phyloP scores from a whole-genome alignment of 2,888 invertebrate species.

The Tetragonisca angustula region DNA sequence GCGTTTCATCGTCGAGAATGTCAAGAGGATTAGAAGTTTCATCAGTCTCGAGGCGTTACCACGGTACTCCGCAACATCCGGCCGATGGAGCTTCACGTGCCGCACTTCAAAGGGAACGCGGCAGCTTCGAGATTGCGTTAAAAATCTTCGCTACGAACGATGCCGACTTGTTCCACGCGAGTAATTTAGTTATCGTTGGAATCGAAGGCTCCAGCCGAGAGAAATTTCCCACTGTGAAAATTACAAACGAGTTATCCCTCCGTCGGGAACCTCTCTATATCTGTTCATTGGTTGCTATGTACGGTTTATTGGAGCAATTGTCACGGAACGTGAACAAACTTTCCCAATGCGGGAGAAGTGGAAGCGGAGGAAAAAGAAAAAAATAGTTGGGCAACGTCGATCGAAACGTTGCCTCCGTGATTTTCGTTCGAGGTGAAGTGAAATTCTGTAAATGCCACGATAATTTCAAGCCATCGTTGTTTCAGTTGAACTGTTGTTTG shows the following conservation, averaged over 20 bases:
- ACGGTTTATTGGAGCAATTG: background rate
- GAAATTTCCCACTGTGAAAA: background rate
- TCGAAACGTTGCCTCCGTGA: background rate
- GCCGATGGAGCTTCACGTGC: slow-evolving; percentile 3
- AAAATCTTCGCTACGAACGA: slow-evolving; percentile 30
- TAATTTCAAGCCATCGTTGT: no score
- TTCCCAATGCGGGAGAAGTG: background rate
- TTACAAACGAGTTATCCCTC: background rate
- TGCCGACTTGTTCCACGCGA: slow-evolving; percentile 15
- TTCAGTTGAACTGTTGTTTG: no score
- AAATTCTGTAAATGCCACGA: no score
- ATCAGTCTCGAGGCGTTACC: slow-evolving; percentile 61
- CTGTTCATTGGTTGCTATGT: background rate
- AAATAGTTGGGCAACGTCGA: no score
- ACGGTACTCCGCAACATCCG: background rate
- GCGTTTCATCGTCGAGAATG: slow-evolving; percentile 57
- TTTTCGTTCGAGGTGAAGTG: background rate
- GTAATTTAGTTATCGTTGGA: slow-evolving; percentile 47
- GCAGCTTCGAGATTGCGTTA: slow-evolving; percentile 39
- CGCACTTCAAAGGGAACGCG: slow-evolving; percentile 30
- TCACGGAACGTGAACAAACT: background rate
- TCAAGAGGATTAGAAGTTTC: slow-evolving; percentile 72
- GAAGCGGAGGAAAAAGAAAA: no score
- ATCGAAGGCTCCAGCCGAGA: slow-evolving; percentile 7
- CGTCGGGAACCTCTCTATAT: no score